A percentile compares a stretch with the other conserved stretches of the same genome.
Evolutionary conservation across 1,140 invertebrate species (phyloP).

Genomic region (Apis cerana): DNA sequence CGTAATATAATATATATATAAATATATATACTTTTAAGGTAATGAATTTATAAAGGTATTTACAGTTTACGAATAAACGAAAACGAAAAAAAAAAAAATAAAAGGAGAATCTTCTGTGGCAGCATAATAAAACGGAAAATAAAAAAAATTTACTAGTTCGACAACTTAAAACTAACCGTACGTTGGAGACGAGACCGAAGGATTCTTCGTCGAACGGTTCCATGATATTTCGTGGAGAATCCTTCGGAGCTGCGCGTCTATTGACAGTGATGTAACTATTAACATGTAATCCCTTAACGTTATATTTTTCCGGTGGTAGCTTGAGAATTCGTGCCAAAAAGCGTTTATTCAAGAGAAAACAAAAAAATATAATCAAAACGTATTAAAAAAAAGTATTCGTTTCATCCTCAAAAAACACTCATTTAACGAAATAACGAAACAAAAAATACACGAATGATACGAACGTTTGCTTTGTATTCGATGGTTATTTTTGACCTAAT

Average conservation of each 20-base stretch:
- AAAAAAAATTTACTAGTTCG: conserved; percentile 71
- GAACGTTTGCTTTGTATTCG: no score
- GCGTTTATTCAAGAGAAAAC: neutral
- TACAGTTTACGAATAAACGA: conserved; percentile 72
- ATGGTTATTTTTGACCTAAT: no score
- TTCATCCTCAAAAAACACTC: no score
- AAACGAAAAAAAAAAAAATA: conserved; percentile 59
- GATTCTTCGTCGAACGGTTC: conserved; percentile 34
- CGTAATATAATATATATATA: conserved; percentile 60
- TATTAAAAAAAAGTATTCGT: no score
- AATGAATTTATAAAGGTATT: conserved; percentile 79
- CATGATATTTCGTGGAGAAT: conserved; percentile 44
- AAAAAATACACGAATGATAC: no score
- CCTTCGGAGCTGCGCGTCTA: conserved; percentile 58
- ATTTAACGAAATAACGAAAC: no score
- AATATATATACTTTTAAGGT: conserved; percentile 68
- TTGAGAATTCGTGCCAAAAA: conserved; percentile 36
- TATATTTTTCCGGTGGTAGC: conserved; percentile 79
- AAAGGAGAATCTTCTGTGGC: conserved; percentile 74
- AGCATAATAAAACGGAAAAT: conserved; percentile 72
- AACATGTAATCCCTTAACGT: conserved; percentile 79
- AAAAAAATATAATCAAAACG: neutral
- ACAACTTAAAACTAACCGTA: conserved; percentile 77
- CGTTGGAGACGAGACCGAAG: conserved; percentile 68
- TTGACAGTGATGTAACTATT: conserved; percentile 80